A percentile compares a stretch with the other conserved stretches of the same genome.
Evolutionary conservation across 2,888 invertebrate species (phyloP).

Genomic region (Lasioglossum figueresi): DNA sequence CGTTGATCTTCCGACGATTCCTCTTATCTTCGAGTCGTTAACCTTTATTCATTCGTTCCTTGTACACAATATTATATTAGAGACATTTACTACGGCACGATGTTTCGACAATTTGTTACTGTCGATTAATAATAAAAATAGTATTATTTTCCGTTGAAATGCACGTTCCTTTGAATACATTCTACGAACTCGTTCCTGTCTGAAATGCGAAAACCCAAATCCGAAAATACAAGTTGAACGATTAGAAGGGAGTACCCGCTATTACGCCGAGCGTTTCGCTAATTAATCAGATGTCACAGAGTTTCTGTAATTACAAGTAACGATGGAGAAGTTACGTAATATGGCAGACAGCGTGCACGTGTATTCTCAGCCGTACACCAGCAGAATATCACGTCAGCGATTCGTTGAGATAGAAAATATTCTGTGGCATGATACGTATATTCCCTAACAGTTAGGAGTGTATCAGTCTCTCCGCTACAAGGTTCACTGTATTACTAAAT

Average conservation of each 20-base stretch:
- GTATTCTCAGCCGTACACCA: background rate
- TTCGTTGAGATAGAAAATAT: background rate
- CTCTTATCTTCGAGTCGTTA: background rate
- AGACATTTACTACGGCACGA: background rate
- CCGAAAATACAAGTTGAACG: background rate
- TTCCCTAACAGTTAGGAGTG: background rate
- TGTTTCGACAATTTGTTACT: too few relatives aligned
- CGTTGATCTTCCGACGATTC: background rate
- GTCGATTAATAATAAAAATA: too few relatives aligned
- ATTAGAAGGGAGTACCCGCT: background rate
- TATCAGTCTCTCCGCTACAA: background rate
- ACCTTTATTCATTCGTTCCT: background rate
- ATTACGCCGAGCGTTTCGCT: background rate
- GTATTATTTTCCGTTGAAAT: too few relatives aligned
- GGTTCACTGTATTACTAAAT: constrained; percentile 34
- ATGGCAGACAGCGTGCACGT: background rate
- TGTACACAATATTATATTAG: background rate
- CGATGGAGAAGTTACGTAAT: background rate
- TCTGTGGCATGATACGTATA: background rate
- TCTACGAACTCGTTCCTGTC: background rate
- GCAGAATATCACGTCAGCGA: background rate
- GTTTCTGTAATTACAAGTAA: background rate
- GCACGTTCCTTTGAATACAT: too few relatives aligned
- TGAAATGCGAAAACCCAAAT: background rate
- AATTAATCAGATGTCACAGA: background rate